A percentile compares a stretch with the other conserved stretches of the same genome.
Evolutionary conservation across 1,140 invertebrate species (phyloP).

Genomic region (Cydia fagiglandana): DNA sequence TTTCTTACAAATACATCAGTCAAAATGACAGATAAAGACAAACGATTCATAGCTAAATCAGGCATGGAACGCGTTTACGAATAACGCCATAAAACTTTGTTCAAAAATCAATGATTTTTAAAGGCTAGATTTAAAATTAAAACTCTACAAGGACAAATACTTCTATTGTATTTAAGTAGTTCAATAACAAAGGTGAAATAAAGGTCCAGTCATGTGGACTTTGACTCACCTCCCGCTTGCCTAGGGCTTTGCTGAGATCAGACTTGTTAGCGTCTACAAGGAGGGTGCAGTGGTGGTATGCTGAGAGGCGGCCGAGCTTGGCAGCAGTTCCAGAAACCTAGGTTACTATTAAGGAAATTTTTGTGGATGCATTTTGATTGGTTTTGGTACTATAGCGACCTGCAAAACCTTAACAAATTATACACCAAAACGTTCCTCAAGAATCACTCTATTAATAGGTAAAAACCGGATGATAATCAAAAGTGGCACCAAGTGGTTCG

Average conservation of each 20-base stretch:
- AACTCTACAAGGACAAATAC: conserved; percentile 26
- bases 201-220: conserved; percentile 35
- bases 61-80: too few species aligned
- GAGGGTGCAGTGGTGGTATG: conserved; percentile 97
- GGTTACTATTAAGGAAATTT: conserved; percentile 47
- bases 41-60: too few species aligned
- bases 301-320: conserved; percentile 89
- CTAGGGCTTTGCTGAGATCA: conserved; percentile 83
- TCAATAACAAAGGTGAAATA: conserved; percentile 28
- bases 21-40: too few species aligned
- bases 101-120: neutral
- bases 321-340: conserved; percentile 95
- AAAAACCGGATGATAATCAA: too few species aligned
- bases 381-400: neutral
- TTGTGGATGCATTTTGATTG: neutral
- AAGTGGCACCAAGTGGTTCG: too few species aligned
- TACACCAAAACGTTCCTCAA: too few species aligned
- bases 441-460: too few species aligned
- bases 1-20: too few species aligned
- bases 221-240: conserved; percentile 83
- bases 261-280: conserved; percentile 90
- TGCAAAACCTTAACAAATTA: too few species aligned
- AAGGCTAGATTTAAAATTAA: conserved; percentile 32
- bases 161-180: conserved; percentile 17
- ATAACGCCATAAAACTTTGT: neutral